Evolutionary conservation across 2,888 invertebrate genomes (phyloP).

Genomic region (Omphaloscelis lunosa): DNA sequence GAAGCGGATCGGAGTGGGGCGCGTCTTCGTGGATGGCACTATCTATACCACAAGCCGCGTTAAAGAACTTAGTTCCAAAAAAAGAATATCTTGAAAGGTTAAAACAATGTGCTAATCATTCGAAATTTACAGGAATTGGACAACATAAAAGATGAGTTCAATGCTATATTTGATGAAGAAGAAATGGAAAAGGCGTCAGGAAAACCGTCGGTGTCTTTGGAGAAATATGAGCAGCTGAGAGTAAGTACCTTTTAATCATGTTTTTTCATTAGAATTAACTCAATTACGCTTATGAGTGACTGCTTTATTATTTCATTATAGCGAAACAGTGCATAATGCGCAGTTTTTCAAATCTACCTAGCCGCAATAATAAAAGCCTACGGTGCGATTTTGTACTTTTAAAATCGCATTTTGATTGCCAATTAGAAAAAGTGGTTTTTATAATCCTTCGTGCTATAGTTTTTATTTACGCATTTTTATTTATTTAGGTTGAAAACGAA

Average conservation of each 20-base stretch:
- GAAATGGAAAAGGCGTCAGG: slow-evolving; percentile 76
- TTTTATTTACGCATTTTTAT: background rate
- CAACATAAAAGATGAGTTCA: slow-evolving; percentile 84
- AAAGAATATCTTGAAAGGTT: background rate
- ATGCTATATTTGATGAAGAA: slow-evolving; percentile 81
- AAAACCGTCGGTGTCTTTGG: slow-evolving; percentile 75
- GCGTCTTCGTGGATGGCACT: no score
- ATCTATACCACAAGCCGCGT: no score
- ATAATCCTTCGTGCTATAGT: background rate
- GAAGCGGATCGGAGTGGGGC: no score
- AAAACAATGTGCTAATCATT: slow-evolving; percentile 12
- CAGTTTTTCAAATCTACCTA: background rate
- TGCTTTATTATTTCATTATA: background rate
- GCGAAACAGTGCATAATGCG: background rate
- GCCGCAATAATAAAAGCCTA: no score
- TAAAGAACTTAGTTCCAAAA: background rate
- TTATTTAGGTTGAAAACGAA: slow-evolving; percentile 94
- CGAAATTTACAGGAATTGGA: slow-evolving; percentile 81
- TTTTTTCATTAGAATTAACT: background rate
- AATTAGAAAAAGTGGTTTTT: background rate
- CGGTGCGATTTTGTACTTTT: no score
- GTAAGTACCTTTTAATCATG: slow-evolving; percentile 64
- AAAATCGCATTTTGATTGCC: background rate
- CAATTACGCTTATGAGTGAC: background rate
- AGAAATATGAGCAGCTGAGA: slow-evolving; percentile 82